Evolutionary conservation across 2,797 vertebrate genomes (phyloP), one percentile per base, ranked within the genome.

Genomic region (Pantherophis alleghaniensis): DNA sequence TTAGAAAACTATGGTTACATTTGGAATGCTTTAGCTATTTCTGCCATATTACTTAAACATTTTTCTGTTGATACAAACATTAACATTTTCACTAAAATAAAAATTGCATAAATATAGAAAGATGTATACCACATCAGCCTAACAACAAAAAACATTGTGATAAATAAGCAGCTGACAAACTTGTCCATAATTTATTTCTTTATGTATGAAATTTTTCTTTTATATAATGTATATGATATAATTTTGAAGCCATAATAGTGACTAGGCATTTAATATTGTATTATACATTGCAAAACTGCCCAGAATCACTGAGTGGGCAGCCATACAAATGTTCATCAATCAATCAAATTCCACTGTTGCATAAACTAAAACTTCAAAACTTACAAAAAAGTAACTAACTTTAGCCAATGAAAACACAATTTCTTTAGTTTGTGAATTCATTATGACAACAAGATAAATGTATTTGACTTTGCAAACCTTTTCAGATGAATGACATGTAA

Each of bases 241-340:
- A 13, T 94, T 96, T 96, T 89, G 53, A 0, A 95, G 91, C 79
- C 93, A 94, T 94, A 93, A 94, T 89, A 94, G 91, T 96, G 95
- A 97, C 66, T 95, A 95, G 88, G 96, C 96, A 95, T 97, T 95
- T 95, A 96, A 97, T 98, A 98, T 98, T 95, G 18, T 91, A 93
- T 97, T 95, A 95, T 93, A 97, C 28, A 69, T 69, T 69, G 28
- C 63, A 69, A 69, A 69, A 1, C 28, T 69, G 28, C 63, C 26
- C 26, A 69, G 11, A 28, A 1, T 66, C 61, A 66, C 61, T 69
- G 13, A 69, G n/a, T 14, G 13, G 13, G n/a, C 63, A 32, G 13
- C n/a, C 63, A 69, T 7, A 69, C 13, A 69, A 16, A 69, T 69
- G n/a, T 32, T 69, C 13, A 53, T 53, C 9, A 53, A 53, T 53